Evolutionary conservation across 2,888 invertebrate species (phyloP).

Genomic region (Ariolimax columbianus): DNA sequence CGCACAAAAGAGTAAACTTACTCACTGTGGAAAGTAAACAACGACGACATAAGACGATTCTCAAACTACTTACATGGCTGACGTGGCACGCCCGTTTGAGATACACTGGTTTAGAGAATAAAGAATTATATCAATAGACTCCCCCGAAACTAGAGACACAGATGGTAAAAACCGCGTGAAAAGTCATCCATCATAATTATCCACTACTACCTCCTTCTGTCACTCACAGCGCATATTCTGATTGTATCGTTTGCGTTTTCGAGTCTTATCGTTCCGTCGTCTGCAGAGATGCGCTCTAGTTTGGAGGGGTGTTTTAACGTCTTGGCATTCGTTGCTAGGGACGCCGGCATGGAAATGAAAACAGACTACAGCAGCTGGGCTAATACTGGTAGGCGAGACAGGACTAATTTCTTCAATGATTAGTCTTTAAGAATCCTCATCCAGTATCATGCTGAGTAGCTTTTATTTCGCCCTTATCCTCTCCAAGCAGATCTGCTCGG

Average conservation of each 20-base stretch:
- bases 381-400: neutral
- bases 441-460: too few relatives aligned
- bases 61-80: too few relatives aligned
- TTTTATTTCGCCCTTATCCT: too few relatives aligned
- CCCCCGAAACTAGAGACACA: neutral
- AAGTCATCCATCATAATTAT: neutral
- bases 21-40: too few relatives aligned
- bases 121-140: too few relatives aligned
- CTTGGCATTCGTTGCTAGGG: neutral
- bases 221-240: neutral
- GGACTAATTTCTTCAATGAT: too few relatives aligned
- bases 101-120: too few relatives aligned
- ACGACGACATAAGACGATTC: too few relatives aligned
- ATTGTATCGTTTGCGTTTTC: neutral
- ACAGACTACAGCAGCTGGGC: constrained; percentile 6
- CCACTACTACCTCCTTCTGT: neutral
- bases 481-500: too few relatives aligned
- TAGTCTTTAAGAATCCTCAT: too few relatives aligned
- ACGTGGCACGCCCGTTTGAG: too few relatives aligned
- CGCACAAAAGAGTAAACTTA: too few relatives aligned
- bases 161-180: neutral
- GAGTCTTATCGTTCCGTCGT: neutral
- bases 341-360: neutral
- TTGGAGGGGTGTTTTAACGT: neutral
- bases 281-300: neutral